A percentile compares a stretch with the other conserved stretches of the same genome.
Evolutionary conservation across 2,113 vertebrate genomes (phyloP).

Genomic region (Oxygymnocypris stewartii): DNA sequence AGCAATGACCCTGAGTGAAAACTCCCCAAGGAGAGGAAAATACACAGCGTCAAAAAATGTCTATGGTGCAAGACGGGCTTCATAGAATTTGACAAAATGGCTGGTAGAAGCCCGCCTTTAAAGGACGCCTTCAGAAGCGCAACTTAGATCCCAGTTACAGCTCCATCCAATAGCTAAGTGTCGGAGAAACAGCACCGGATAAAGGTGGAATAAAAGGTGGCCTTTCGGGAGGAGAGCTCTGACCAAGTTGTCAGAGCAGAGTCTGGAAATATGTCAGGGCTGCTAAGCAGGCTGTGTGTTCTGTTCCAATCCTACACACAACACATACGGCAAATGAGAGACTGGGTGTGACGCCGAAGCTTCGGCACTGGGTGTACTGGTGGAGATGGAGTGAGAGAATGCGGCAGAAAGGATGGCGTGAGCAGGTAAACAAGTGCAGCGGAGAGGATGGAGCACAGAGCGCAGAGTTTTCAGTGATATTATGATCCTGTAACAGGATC

Average conservation of each 20-base stretch:
- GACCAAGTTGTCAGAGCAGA: slow-evolving; percentile 44
- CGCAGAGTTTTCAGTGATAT: slow-evolving; percentile 59
- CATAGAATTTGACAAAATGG: slow-evolving; percentile 28
- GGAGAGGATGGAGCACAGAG: slow-evolving; percentile 19
- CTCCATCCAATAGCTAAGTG: slow-evolving; percentile 39
- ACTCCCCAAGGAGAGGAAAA: slow-evolving; percentile 30
- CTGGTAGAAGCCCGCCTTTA: slow-evolving; percentile 38
- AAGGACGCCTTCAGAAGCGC: slow-evolving; percentile 40
- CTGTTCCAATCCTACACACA: slow-evolving; percentile 46
- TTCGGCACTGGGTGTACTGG: slow-evolving; percentile 30
- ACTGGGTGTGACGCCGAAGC: slow-evolving; percentile 33
- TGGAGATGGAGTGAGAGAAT: slow-evolving; percentile 28
- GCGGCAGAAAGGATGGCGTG: slow-evolving; percentile 9
- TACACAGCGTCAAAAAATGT: slow-evolving; percentile 26
- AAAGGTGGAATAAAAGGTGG: slow-evolving; percentile 46
- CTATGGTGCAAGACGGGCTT: slow-evolving; percentile 5
- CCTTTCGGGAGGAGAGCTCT: slow-evolving; percentile 47
- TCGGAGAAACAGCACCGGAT: slow-evolving; percentile 48
- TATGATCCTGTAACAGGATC: slow-evolving; percentile 63
- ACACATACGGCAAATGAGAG: slow-evolving; percentile 34
- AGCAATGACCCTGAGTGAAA: slow-evolving; percentile 42
- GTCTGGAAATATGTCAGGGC: slow-evolving; percentile 43
- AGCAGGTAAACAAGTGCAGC: slow-evolving; percentile 17
- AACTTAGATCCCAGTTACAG: slow-evolving; percentile 29
- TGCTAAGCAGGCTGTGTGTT: slow-evolving; percentile 40